These are phyloP conservation scores for Latrodectus geometricus DNA, from an alignment of 1,140 invertebrate genomes.

Conservation along the genomic window DNA sequence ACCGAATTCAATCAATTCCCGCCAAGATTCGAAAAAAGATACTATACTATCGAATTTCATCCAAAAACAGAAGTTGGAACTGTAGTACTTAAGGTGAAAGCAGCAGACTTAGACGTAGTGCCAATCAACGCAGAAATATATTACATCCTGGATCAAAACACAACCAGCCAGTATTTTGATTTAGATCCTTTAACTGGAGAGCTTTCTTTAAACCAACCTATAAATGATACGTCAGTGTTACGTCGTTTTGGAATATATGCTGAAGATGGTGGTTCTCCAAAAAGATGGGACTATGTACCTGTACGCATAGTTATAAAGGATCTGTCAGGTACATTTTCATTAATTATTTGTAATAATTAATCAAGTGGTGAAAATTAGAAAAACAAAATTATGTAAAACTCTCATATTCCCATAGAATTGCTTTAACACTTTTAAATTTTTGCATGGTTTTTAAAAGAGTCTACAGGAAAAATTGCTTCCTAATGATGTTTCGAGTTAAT, in stretches of 20 bases:
- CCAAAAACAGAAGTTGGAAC: slow-evolving; percentile 7
- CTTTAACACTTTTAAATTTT: no score
- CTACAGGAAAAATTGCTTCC: no score
- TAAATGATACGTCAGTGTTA: slow-evolving; percentile 16
- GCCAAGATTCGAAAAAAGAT: slow-evolving; percentile 34
- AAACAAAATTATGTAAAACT: no score
- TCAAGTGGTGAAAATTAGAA: no score
- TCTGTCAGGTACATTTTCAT: slow-evolving; percentile 45
- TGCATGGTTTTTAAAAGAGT: no score
- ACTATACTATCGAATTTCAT: slow-evolving; percentile 42
- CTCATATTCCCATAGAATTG: no score
- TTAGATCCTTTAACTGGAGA: slow-evolving; percentile 32
- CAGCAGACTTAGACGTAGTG: slow-evolving; percentile 49
- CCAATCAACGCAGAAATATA: slow-evolving; percentile 60
- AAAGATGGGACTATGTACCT: slow-evolving; percentile 46
- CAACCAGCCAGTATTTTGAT: slow-evolving; percentile 16
- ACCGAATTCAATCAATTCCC: slow-evolving; percentile 59
- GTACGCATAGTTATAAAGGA: slow-evolving; percentile 36
- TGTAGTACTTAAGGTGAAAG: slow-evolving; percentile 31
- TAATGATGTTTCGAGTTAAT: no score
- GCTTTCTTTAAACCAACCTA: not conserved
- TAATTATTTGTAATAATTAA: not conserved
- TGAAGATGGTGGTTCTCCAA: slow-evolving; percentile 63
- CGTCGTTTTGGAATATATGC: slow-evolving; percentile 44
- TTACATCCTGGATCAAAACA: slow-evolving; percentile 49